Percentiles rank a stretch among this genome's conserved stretches.
Evolutionary conservation across 2,113 vertebrate genomes (phyloP).

Genomic region (Toxotes jaculatrix): DNA sequence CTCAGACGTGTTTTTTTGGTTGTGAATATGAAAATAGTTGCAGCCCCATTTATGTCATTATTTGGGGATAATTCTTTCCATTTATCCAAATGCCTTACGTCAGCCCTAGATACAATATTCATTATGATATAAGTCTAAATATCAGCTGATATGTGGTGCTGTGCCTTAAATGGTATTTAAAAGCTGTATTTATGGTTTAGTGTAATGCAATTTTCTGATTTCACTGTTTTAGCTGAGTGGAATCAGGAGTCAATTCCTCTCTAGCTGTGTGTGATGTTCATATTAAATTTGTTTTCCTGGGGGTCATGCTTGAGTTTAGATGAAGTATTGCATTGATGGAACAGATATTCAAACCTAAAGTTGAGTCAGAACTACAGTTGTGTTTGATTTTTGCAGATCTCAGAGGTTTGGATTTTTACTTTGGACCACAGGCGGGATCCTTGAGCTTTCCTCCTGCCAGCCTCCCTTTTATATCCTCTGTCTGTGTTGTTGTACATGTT

Average conservation of each 20-base stretch:
- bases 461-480: conserved; percentile 4
- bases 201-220: neutral
- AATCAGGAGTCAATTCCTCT: neutral
- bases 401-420: neutral
- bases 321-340: neutral
- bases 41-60: neutral
- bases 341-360: neutral
- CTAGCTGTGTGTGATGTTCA: neutral
- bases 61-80: too few species aligned
- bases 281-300: neutral
- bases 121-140: neutral
- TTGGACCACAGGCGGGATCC: neutral
- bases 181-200: neutral
- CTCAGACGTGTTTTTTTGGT: too few species aligned
- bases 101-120: too few species aligned
- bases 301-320: neutral
- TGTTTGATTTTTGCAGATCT: neutral
- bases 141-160: neutral
- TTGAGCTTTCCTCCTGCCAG: conserved; percentile 6
- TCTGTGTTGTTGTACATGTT: neutral
- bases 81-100: too few species aligned
- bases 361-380: neutral
- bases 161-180: neutral
- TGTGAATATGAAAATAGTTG: neutral
- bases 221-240: neutral